Evolutionary conservation across 1,140 invertebrate genomes (phyloP), one percentile per base, ranked within the genome.

Genomic region (Psilanteris sp.): DNA sequence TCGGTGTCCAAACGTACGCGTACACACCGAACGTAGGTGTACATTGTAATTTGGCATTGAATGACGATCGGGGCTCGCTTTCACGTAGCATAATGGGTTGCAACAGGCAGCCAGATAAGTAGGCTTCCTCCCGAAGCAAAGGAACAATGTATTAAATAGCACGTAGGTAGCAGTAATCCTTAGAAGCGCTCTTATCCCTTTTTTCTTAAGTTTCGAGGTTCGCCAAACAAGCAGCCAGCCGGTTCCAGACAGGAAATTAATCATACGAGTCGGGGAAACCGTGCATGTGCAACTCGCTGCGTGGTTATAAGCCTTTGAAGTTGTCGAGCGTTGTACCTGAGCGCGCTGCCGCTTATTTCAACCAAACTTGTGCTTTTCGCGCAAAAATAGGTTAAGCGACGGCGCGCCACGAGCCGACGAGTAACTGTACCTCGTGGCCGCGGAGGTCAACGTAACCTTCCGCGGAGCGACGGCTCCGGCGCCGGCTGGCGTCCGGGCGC

Each of bases 191-290:
- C 41, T 71, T 68, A 55, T 71, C 70, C 70, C 66, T 43, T 32
- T 73, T 78, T 78, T 78, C 76, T 78, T 73, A 61, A 73, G 59
- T 74, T 78, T 74, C 70, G 64, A 73, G 64, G 62, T 67, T 78
- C 41, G 11, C 34, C 57, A 76, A 70, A 70, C 72, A 70, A 52
- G 57, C 48, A 64, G 7, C 5, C 62, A 41, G 55, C 48, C 62
- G 43, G 34, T 54, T 62, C 7, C 26, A 61, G 75, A 70, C 75
- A 73, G 70, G 64, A 78, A 78, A 78, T 78, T 78, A 78, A 78
- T 73, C 68, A 77, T 68, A 67, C 75, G 41, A 64, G 54, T 29
- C 59, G 18, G 31, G 57, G 75, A 77, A 77, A 46, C 75, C 75
- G 31, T 72, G 61, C 62, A 50, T 72, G 54, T 72, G 74, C 74